These are phyloP conservation scores for Nipponacmea schrenckii DNA, from an alignment of 2,888 invertebrate species.

Conservation along the genomic window DNA sequence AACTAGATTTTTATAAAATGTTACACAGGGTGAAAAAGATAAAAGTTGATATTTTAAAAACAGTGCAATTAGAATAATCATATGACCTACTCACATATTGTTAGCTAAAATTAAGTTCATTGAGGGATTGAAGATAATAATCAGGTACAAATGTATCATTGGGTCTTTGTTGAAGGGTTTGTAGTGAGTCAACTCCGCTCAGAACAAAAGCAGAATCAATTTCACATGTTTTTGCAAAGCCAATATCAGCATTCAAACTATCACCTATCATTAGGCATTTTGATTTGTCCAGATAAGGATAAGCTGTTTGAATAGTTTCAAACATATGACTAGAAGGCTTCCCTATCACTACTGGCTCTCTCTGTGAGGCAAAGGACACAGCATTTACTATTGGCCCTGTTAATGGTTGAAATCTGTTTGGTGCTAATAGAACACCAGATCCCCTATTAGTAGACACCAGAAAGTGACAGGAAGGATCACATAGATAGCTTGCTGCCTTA, in stretches of 20 bases:
- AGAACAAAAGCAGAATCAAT: slow-evolving; percentile 52
- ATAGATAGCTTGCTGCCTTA: slow-evolving; percentile 90
- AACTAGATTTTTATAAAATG: too few species aligned
- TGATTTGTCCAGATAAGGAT: slow-evolving; percentile 34
- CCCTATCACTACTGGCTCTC: slow-evolving; percentile 49
- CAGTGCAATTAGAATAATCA: too few species aligned
- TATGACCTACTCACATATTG: too few species aligned
- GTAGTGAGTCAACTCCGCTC: slow-evolving; percentile 39
- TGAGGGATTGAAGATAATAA: slow-evolving; percentile 41
- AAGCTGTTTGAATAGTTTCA: slow-evolving; percentile 40
- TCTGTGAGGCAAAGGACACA: slow-evolving; percentile 38
- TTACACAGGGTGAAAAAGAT: too few species aligned
- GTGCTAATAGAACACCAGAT: slow-evolving; percentile 32
- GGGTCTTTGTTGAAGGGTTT: slow-evolving; percentile 24
- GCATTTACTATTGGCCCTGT: slow-evolving; percentile 49
- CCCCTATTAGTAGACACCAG: slow-evolving; percentile 81
- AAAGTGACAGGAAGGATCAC: slow-evolving; percentile 82
- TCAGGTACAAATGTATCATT: slow-evolving; percentile 37
- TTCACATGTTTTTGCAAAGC: slow-evolving; percentile 49
- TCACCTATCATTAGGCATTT: slow-evolving; percentile 55
- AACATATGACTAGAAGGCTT: slow-evolving; percentile 49
- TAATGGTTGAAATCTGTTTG: slow-evolving; percentile 43
- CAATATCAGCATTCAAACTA: slow-evolving; percentile 50
- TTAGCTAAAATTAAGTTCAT: slow-evolving; percentile 8
- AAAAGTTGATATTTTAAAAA: too few species aligned